Evolutionary conservation across 2,113 vertebrate species (phyloP).

Genomic region (Rhodinocichla rosea): DNA sequence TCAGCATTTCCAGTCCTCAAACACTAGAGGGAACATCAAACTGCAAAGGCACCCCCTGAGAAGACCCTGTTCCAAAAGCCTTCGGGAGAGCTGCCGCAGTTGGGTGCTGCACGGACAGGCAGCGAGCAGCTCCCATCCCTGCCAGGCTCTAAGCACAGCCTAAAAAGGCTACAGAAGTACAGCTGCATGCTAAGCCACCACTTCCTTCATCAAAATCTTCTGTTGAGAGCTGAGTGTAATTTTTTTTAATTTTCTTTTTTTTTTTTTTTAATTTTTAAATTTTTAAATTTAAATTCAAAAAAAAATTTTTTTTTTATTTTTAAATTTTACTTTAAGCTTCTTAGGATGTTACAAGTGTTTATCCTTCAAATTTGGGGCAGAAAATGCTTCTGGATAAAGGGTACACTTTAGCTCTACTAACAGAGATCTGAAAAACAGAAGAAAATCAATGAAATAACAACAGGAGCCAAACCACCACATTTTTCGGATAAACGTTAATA

Average conservation of each 20-base stretch:
- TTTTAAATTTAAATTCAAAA: too few relatives aligned
- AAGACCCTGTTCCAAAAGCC: background rate
- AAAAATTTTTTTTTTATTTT: background rate
- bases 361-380: background rate
- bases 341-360: background rate
- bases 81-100: rapidly evolving
- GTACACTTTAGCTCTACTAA: background rate
- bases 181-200: background rate
- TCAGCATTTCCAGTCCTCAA: conserved; percentile 29
- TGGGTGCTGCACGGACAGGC: rapidly evolving
- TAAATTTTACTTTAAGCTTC: background rate
- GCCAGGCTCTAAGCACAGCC: background rate
- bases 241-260: too few relatives aligned
- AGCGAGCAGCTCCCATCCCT: background rate
- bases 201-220: background rate
- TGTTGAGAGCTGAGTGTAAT: rapidly evolving
- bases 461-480: background rate
- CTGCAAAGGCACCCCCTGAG: background rate
- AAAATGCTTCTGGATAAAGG: background rate
- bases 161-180: background rate
- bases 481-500: background rate
- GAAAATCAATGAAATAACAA: background rate
- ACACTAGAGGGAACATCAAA: conserved; percentile 53
- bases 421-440: background rate
- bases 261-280: too few relatives aligned